phyloP scores from a whole-genome alignment of 2,797 vertebrate species.

The Sphenodon punctatus region DNA sequence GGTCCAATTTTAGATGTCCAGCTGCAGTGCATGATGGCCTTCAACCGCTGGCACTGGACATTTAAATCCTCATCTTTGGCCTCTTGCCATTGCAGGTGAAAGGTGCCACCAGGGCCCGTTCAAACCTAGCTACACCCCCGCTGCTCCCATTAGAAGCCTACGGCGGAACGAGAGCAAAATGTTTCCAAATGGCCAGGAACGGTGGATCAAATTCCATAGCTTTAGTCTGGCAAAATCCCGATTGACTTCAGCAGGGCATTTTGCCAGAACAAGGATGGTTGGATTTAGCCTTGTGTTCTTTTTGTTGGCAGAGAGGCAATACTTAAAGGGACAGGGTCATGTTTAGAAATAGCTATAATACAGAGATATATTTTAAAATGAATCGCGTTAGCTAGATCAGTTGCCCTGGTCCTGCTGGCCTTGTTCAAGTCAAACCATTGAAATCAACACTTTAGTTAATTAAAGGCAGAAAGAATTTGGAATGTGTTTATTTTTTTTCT shows the following conservation, averaged over 20 bases:
- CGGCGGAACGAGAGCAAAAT: neutral
- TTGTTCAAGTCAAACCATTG: neutral
- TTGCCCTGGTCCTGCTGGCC: neutral
- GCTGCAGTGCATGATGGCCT: no score
- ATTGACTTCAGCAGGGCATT: slow-evolving; percentile 49
- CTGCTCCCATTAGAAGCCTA: neutral
- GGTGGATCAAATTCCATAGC: slow-evolving; percentile 28
- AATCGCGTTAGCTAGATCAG: slow-evolving; percentile 8
- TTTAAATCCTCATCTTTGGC: no score
- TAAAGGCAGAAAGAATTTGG: neutral
- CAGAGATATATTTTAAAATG: neutral
- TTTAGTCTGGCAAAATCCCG: slow-evolving; percentile 24
- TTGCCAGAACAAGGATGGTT: slow-evolving; percentile 58
- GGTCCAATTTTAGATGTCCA: no score
- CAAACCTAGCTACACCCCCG: no score
- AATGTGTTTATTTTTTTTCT: slow-evolving; percentile 11
- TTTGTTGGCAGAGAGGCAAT: slow-evolving; percentile 20
- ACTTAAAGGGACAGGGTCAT: slow-evolving; percentile 55
- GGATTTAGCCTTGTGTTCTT: slow-evolving; percentile 51
- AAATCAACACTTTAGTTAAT: neutral
- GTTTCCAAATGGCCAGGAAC: neutral
- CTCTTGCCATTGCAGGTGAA: no score
- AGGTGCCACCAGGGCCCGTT: no score
- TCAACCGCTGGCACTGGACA: no score
- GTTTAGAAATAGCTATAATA: neutral